A percentile compares a stretch with the other conserved stretches of the same genome.
phyloP scores from a whole-genome alignment of 2,888 invertebrate species.

The Chrysopilus asiliformis region DNA sequence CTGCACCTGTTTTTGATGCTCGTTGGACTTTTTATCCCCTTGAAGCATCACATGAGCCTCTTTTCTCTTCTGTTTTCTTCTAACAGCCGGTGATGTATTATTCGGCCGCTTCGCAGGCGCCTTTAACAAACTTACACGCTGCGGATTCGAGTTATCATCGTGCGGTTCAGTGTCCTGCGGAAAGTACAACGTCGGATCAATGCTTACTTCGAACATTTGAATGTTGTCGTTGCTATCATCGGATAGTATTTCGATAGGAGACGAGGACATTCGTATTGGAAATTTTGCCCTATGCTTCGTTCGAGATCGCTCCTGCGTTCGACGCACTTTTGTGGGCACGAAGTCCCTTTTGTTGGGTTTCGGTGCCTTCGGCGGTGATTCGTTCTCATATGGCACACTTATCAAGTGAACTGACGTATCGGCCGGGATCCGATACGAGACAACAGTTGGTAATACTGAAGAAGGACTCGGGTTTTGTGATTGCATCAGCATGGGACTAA shows the following conservation, averaged over 20 bases:
- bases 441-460: slow-evolving; percentile 20
- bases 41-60: slow-evolving; percentile 5
- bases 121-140: too few relatives aligned
- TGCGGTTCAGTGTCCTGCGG: slow-evolving; percentile 11
- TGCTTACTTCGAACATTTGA: slow-evolving; percentile 17
- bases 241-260: slow-evolving; percentile 14
- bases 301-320: background rate
- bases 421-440: slow-evolving; percentile 32
- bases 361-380: slow-evolving; percentile 4
- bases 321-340: background rate
- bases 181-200: slow-evolving; percentile 20
- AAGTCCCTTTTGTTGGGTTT: background rate
- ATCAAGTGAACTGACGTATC: slow-evolving; percentile 34
- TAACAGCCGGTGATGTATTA: background rate
- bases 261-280: too few relatives aligned
- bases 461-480: background rate
- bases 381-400: slow-evolving; percentile 25
- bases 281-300: too few relatives aligned
- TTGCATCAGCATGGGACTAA: slow-evolving; percentile 16
- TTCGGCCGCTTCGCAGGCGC: too few relatives aligned
- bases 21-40: too few relatives aligned
- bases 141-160: slow-evolving; percentile 4
- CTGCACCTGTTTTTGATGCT: too few relatives aligned
- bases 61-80: slow-evolving; percentile 9
- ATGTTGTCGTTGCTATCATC: slow-evolving; percentile 16